Percentiles rank a stretch among this genome's conserved stretches.
These are phyloP conservation scores for Halichondria panicea DNA, from an alignment of 37 sponge, comb jelly and placozoan species.

Conservation along the genomic window DNA sequence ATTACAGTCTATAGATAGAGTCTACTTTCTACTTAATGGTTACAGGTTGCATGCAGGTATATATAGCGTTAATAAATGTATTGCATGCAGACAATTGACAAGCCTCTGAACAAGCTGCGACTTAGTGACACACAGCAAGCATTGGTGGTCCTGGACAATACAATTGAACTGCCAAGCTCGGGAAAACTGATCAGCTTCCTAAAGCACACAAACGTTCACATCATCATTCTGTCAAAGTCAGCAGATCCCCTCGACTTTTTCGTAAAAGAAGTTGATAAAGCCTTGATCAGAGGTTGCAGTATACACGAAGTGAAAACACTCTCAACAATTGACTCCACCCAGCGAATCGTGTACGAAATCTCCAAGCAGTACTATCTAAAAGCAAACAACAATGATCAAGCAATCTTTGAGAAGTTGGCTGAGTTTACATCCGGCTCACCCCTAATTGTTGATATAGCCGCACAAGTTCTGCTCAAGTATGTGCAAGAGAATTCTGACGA, in stretches of 20 bases:
- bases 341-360: slow-evolving; percentile 34
- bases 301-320: slow-evolving; percentile 32
- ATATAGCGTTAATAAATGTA: too few species aligned
- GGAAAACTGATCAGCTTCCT: neutral
- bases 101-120: neutral
- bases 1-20: too few species aligned
- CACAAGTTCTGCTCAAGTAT: neutral
- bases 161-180: slow-evolving; percentile 1
- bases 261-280: slow-evolving; percentile 5
- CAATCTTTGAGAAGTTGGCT: slow-evolving; percentile 21
- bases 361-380: slow-evolving; percentile 13
- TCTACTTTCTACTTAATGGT: too few species aligned
- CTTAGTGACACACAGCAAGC: neutral
- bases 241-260: slow-evolving; percentile 4
- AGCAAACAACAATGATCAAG: slow-evolving; percentile 14
- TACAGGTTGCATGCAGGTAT: too few species aligned
- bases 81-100: neutral
- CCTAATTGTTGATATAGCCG: slow-evolving; percentile 14
- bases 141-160: slow-evolving; percentile 12
- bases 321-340: slow-evolving; percentile 39
- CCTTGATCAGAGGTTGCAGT: slow-evolving; percentile 15
- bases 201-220: slow-evolving; percentile 12
- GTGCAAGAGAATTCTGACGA: neutral
- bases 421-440: slow-evolving; percentile 48
- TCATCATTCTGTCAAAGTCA: slow-evolving; percentile 9